Conservation (phyloP, 1,140 invertebrate genomes). For the honey bee (Apis mellifera) region Amel_HAv3.1 CM009933.2:5956501-5957000, state of each 20-base stretch:
- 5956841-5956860: too few species aligned
- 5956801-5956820: not conserved
- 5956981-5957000: too few species aligned
- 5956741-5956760: not conserved
- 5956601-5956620: slow-evolving; percentile 35
- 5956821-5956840: not conserved
- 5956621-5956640: slow-evolving; percentile 35
- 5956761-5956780: slow-evolving; percentile 1
- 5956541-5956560: not conserved
- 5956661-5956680: slow-evolving; percentile 21
- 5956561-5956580: slow-evolving; percentile 41
- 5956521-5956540: not conserved
- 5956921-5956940: too few species aligned
- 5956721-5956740: not conserved
- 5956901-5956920: too few species aligned
- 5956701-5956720: too few species aligned
- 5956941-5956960: too few species aligned
- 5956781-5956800: not conserved
- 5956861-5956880: too few species aligned
- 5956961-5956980: too few species aligned
- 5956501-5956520: not conserved
- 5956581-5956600: slow-evolving; percentile 23
- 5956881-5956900: not conserved
- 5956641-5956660: slow-evolving; percentile 37
- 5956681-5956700: slow-evolving; percentile 14